phyloP scores from a whole-genome alignment of 2,113 vertebrate species.

The Oxyura jamaicensis region DNA sequence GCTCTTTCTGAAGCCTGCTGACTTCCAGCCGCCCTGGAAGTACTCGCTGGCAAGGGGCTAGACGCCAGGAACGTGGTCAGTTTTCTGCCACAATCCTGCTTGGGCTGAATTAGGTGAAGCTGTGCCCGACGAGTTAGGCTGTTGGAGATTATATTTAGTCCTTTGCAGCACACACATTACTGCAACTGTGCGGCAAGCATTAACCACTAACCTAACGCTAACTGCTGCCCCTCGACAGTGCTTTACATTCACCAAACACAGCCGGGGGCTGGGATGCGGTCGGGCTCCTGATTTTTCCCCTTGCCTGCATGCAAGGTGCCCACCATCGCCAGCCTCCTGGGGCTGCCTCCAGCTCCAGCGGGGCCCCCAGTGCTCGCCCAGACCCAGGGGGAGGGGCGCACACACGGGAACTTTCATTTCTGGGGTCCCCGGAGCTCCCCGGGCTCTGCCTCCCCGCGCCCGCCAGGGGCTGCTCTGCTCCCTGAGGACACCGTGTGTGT shows the following conservation, averaged over 20 bases:
- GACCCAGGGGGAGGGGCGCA: no score
- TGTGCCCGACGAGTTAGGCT: fast-evolving
- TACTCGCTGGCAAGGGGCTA: fast-evolving
- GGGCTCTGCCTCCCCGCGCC: background rate
- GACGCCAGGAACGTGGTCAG: fast-evolving
- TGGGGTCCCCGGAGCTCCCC: no score
- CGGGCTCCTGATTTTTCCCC: no score
- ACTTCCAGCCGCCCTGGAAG: fast-evolving
- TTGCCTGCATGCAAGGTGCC: no score
- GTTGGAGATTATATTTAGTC: fast-evolving
- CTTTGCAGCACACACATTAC: fast-evolving
- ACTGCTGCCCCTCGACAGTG: no score
- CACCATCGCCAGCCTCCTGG: no score
- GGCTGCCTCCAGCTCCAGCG: no score
- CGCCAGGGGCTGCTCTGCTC: background rate
- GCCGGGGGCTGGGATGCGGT: no score
- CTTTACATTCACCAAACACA: background rate
- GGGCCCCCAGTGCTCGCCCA: no score
- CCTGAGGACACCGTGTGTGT: no score
- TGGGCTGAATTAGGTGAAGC: background rate
- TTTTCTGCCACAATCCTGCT: background rate
- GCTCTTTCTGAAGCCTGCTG: background rate
- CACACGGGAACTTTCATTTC: no score
- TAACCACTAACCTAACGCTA: no score
- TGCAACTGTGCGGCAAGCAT: background rate